phyloP scores from a whole-genome alignment of 2,888 invertebrate species.

The Augochlorella aurata region DNA sequence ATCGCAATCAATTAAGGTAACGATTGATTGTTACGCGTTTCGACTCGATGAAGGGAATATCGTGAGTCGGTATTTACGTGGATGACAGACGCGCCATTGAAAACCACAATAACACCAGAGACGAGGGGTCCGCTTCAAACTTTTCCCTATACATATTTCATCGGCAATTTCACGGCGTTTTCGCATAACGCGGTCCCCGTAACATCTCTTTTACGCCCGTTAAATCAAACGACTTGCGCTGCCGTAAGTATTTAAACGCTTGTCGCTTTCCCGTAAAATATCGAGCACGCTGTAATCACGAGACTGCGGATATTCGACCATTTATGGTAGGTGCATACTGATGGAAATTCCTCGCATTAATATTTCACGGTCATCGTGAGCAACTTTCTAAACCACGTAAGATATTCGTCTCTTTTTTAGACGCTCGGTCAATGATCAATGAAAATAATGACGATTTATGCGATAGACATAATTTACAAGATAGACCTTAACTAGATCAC shows the following conservation, averaged over 20 bases:
- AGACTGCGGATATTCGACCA: too few species aligned
- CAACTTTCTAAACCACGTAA: too few species aligned
- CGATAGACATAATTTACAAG: too few species aligned
- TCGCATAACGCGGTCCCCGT: neutral
- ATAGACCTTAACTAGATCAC: too few species aligned
- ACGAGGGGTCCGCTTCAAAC: conserved; percentile 37
- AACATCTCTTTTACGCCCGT: neutral
- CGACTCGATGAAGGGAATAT: conserved; percentile 70
- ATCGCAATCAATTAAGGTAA: conserved; percentile 80
- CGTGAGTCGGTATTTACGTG: conserved; percentile 63
- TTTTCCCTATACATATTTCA: conserved; percentile 30
- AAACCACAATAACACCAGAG: conserved; percentile 45
- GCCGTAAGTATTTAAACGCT: conserved; percentile 2
- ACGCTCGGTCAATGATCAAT: too few species aligned
- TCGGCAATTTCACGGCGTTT: conserved; percentile 16
- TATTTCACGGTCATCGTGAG: too few species aligned
- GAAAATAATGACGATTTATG: too few species aligned
- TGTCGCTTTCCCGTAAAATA: neutral
- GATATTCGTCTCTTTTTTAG: too few species aligned
- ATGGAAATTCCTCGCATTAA: too few species aligned
- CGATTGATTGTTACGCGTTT: conserved; percentile 76
- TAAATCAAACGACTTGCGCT: conserved; percentile 6
- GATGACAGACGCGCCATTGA: conserved; percentile 56
- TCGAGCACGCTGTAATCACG: neutral
- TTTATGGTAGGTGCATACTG: too few species aligned